Percentiles rank a stretch among this genome's conserved stretches.
Conservation (phyloP, 2,797 vertebrate species). For the Echeneis naucrates region DNA sequence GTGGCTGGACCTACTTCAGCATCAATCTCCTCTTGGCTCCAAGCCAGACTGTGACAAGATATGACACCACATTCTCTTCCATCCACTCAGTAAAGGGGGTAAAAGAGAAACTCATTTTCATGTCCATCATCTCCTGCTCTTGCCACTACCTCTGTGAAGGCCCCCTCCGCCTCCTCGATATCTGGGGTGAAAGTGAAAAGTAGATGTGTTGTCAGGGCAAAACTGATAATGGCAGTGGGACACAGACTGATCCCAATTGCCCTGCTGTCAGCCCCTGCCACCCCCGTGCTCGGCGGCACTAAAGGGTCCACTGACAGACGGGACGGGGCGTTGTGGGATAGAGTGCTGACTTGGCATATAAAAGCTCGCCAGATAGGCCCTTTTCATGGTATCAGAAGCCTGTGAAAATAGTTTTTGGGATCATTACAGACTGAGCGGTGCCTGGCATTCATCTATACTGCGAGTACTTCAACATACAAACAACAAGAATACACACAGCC, state of each 20-base stretch:
- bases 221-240: conserved; percentile 81
- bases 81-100: conserved; percentile 64
- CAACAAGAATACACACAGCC: not conserved
- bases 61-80: conserved; percentile 77
- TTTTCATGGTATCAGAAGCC: conserved; percentile 58
- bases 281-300: conserved; percentile 70
- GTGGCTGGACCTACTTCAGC: conserved; percentile 46
- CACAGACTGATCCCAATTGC: conserved; percentile 83
- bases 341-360: conserved; percentile 82
- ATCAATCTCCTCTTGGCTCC: conserved; percentile 61
- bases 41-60: conserved; percentile 72
- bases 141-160: conserved; percentile 67
- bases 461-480: not conserved
- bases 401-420: conserved; percentile 44
- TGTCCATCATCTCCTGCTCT: conserved; percentile 80
- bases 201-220: conserved; percentile 83
- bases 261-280: conserved; percentile 81
- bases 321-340: conserved; percentile 68
- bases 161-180: conserved; percentile 57
- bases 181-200: conserved; percentile 82
- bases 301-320: conserved; percentile 85
- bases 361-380: conserved; percentile 61
- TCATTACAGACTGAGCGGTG: conserved; percentile 18
- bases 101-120: conserved; percentile 77
- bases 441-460: not conserved